Base-by-base conservation (phyloP, 1,140 invertebrate species). In the Steinernema khuongi region DNA sequence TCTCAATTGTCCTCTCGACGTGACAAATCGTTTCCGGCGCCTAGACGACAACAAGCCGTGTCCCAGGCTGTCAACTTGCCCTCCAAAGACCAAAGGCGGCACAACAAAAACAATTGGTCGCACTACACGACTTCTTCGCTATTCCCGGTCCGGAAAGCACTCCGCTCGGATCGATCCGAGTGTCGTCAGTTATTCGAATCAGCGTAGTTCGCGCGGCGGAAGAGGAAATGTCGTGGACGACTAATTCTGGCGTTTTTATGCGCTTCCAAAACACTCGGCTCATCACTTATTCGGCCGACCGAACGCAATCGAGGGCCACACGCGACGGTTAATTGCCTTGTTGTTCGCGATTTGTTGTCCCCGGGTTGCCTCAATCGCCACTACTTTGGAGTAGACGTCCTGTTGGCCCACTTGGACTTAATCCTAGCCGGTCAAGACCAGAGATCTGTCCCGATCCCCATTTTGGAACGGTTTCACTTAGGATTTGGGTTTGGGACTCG, bases 221-320 rank as follows among this genome's bases (percentile, higher is more conserved):
- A 41, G 36, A 41, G 36, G 36, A 41, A 41, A 41, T 22, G 50
- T 60, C 50, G 50, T 4, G 19, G 11, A 22, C 50, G 50, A 26
- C 50, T 60, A 60, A 60, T 60, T 60, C 22, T 22, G 50, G 22
- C 50, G 11, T 60, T 60, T 60, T 60, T 60, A 60, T 60, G 11
- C 50, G 50, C 26, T 22, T 60, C 50, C 50, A 60, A 60, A 60
- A 60, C 50, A 14, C 50, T 22, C 50, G 14, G 50, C 50, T 60
- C 50, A 22, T 60, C 50, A 60, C 22, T 60, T 60, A 60, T 60
- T 60, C 26, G n/a, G n/a, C n/a, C n/a, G n/a, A n/a, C n/a, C n/a
- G n/a, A n/a, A n/a, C n/a, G n/a, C n/a, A n/a, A n/a, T n/a, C n/a
- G n/a, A n/a, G n/a, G n/a, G n/a, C n/a, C n/a, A 60, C 22, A 41